Evolutionary conservation across 2,113 vertebrate genomes (phyloP).

Genomic region (Pseudopipra pipra): DNA sequence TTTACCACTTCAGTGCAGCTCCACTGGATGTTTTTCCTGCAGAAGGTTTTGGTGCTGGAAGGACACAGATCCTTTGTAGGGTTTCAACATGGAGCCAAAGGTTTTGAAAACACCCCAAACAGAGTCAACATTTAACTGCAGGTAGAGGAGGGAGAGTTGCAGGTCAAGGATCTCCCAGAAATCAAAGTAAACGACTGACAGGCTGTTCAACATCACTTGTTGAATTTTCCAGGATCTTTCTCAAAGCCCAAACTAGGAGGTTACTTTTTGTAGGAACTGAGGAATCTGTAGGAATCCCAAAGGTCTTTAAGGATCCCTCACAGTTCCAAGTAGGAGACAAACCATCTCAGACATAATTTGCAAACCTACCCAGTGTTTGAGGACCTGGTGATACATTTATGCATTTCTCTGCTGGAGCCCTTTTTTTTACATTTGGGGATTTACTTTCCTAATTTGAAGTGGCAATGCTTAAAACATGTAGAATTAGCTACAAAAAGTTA

Average conservation of each 20-base stretch:
- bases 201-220: fast-evolving
- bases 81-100: fast-evolving
- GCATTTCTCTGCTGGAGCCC: not conserved
- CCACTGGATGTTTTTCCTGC: not conserved
- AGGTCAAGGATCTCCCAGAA: not conserved
- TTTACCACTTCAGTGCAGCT: not conserved
- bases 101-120: fast-evolving
- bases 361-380: fast-evolving
- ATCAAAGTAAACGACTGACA: fast-evolving
- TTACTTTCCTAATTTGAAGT: not conserved
- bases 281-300: not conserved
- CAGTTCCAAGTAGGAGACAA: not conserved
- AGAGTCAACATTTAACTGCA: fast-evolving
- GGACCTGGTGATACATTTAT: fast-evolving
- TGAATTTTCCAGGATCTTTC: not conserved
- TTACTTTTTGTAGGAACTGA: not conserved
- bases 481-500: not conserved
- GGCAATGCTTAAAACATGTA: not conserved
- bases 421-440: fast-evolving
- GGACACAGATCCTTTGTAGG: fast-evolving
- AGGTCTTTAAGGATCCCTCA: not conserved
- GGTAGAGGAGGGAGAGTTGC: not conserved
- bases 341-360: fast-evolving
- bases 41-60: not conserved
- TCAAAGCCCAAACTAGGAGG: not conserved